These are phyloP conservation scores for Engystomops pustulosus DNA, from an alignment of 2,113 vertebrate species.

Conservation along the genomic window DNA sequence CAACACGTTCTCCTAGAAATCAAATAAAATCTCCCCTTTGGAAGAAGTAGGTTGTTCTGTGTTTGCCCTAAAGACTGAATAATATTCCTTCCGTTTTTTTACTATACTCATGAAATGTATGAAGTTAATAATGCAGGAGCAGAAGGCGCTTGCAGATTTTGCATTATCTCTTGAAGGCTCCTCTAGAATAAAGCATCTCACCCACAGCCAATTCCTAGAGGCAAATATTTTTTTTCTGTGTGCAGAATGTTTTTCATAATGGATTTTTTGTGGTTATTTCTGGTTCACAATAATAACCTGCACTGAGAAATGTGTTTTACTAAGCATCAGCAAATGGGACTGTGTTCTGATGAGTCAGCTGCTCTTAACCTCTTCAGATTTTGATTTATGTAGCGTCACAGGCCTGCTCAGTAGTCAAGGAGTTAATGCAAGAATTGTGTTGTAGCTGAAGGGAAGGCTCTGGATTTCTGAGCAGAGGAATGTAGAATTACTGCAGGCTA, in stretches of 20 bases:
- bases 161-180: slow-evolving; percentile 4
- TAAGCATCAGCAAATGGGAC: slow-evolving; percentile 6
- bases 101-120: background rate
- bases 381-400: background rate
- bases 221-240: slow-evolving; percentile 20
- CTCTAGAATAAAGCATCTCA: background rate
- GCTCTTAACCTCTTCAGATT: slow-evolving; percentile 23
- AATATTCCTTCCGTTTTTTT: background rate
- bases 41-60: background rate
- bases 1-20: background rate
- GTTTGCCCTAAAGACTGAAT: slow-evolving; percentile 9
- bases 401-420: background rate
- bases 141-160: slow-evolving; percentile 8
- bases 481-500: slow-evolving; percentile 6
- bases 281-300: slow-evolving; percentile 39
- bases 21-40: slow-evolving; percentile 8
- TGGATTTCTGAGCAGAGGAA: slow-evolving; percentile 13
- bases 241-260: slow-evolving; percentile 14
- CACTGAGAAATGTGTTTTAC: slow-evolving; percentile 33
- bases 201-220: slow-evolving; percentile 7
- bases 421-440: slow-evolving; percentile 16
- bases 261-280: slow-evolving; percentile 20
- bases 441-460: slow-evolving; percentile 40
- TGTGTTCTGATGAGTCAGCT: slow-evolving; percentile 28
- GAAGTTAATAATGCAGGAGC: slow-evolving; percentile 25